phyloP scores from a whole-genome alignment of 2,888 invertebrate species.

The Cyclophora albipunctata region DNA sequence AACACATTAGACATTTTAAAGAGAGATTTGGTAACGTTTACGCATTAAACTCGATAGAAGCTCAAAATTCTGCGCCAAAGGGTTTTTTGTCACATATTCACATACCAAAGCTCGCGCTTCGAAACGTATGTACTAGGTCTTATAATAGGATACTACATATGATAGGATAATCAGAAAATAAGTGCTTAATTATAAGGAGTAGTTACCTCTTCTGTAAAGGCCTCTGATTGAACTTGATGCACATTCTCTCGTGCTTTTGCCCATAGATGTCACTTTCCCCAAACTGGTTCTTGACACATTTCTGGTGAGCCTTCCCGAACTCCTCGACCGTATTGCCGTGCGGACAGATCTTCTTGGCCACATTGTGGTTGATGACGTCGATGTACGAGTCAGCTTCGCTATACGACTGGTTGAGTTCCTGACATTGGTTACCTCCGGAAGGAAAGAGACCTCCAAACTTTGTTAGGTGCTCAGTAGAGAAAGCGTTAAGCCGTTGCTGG shows the following conservation, averaged over 20 bases:
- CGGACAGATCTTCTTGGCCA: constrained; percentile 55
- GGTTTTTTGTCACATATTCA: too few relatives aligned
- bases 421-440: constrained; percentile 65
- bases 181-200: too few relatives aligned
- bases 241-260: constrained; percentile 68
- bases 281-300: constrained; percentile 63
- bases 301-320: constrained; percentile 70
- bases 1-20: too few relatives aligned
- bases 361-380: constrained; percentile 53
- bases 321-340: constrained; percentile 68
- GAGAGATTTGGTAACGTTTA: too few relatives aligned
- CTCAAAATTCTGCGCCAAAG: too few relatives aligned
- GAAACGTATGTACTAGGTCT: too few relatives aligned
- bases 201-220: constrained; percentile 61
- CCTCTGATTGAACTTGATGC: constrained; percentile 70
- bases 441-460: constrained; percentile 70
- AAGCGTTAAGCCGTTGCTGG: constrained; percentile 71
- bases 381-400: constrained; percentile 68
- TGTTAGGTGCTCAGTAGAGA: constrained; percentile 69
- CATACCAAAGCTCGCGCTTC: too few relatives aligned
- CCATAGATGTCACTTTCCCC: constrained; percentile 43
- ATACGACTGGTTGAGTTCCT: constrained; percentile 66
- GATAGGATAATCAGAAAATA: too few relatives aligned
- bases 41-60: too few relatives aligned
- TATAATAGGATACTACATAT: too few relatives aligned